Evolutionary conservation across 2,113 vertebrate species (phyloP).

Genomic region (Antigone vipio): DNA sequence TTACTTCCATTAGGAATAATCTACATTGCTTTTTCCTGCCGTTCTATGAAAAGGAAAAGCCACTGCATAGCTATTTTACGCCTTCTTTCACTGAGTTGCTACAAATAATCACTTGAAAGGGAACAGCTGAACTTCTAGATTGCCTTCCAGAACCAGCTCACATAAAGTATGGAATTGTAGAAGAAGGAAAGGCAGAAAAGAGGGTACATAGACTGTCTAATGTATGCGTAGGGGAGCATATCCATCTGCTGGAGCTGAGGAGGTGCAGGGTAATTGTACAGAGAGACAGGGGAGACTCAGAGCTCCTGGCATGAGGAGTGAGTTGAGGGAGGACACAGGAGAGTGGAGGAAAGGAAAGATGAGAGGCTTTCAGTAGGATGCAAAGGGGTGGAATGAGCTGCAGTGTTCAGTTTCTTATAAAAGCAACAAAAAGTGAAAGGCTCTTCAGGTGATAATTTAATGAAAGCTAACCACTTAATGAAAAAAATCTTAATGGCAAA

Average conservation of each 20-base stretch:
- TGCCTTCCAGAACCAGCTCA: not conserved
- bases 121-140: not conserved
- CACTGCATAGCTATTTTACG: not conserved
- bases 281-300: not conserved
- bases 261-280: not conserved
- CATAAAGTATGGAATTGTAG: not conserved
- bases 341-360: not conserved
- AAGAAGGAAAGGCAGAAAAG: not conserved
- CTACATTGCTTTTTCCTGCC: not conserved
- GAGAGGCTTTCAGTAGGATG: not conserved
- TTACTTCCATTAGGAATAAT: not conserved
- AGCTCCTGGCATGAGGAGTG: not conserved
- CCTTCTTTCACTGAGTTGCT: not conserved
- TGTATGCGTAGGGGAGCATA: not conserved
- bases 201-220: not conserved
- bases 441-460: not conserved
- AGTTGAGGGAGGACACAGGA: not conserved
- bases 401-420: not conserved
- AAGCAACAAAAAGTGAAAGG: not conserved
- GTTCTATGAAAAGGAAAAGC: not conserved
- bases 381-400: not conserved
- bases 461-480: not conserved
- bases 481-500: not conserved
- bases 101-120: not conserved
- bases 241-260: not conserved